Evolutionary conservation across 2,797 vertebrate species (phyloP).

Genomic region (Lemur catta): DNA sequence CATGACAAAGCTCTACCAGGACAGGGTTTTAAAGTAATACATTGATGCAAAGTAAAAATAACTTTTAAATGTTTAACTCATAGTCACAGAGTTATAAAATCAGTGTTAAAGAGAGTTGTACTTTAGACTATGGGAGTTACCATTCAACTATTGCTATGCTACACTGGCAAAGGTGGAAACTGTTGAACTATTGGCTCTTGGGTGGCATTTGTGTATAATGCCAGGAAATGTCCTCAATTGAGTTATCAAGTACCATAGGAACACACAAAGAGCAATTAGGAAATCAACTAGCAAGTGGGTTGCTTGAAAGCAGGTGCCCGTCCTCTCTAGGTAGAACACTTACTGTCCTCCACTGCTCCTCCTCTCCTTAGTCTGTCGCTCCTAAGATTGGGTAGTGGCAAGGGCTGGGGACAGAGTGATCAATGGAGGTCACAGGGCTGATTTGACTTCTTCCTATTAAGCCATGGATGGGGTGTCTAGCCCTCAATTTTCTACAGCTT

Average conservation of each 20-base stretch:
- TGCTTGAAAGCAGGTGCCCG: not conserved
- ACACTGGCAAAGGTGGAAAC: not conserved
- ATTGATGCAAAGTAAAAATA: conserved; percentile 9
- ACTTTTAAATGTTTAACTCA: conserved; percentile 20
- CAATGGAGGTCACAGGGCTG: not conserved
- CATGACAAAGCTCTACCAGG: not conserved
- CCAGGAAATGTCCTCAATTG: not conserved
- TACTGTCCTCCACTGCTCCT: not conserved
- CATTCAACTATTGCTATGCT: not conserved
- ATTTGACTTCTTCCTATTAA: not conserved
- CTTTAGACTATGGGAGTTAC: not conserved
- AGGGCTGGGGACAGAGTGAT: not conserved
- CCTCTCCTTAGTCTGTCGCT: not conserved
- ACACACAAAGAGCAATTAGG: not conserved
- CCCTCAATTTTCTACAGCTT: not conserved
- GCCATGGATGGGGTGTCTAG: not conserved
- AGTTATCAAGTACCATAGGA: not conserved
- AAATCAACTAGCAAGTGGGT: not conserved
- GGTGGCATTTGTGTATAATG: not conserved
- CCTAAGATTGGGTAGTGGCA: not conserved
- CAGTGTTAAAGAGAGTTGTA: not conserved
- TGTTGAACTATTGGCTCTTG: not conserved
- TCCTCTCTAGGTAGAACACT: not conserved
- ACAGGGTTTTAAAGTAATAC: not conserved
- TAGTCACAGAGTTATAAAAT: not conserved